Conservation (phyloP, 2,888 invertebrate species). For the Xestobium rufovillosum region DNA sequence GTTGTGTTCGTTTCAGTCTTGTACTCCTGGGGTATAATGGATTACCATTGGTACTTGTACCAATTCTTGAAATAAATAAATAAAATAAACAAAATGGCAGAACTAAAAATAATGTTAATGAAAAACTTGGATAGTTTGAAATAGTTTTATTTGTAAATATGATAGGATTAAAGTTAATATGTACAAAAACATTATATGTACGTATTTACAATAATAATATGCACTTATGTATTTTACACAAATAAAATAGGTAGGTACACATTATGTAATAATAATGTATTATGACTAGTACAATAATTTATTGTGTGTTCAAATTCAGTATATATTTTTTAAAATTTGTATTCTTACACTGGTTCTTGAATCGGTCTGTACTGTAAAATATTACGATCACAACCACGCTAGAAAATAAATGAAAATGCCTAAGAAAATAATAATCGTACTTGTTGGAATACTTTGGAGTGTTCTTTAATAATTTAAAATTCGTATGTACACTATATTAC, state of each 20-base stretch:
- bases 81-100: no score
- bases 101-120: no score
- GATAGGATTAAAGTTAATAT: conserved; percentile 41
- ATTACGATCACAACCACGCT: conserved; percentile 27
- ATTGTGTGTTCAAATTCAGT: conserved; percentile 33
- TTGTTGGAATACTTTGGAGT: background rate
- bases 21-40: no score
- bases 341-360: conserved; percentile 6
- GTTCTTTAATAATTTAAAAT: background rate
- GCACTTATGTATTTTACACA: conserved; percentile 35
- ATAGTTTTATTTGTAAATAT: conserved; percentile 42
- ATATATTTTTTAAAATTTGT: conserved; percentile 22
- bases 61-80: no score
- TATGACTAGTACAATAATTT: conserved; percentile 40
- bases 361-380: conserved; percentile 8
- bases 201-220: conserved; percentile 38
- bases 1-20: no score
- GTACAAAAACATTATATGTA: conserved; percentile 42
- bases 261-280: conserved; percentile 35
- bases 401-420: no score
- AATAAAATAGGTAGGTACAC: conserved; percentile 26
- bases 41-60: no score
- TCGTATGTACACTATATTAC: conserved; percentile 15
- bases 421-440: conserved; percentile 14
- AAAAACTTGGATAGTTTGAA: conserved; percentile 32